phyloP scores from a whole-genome alignment of 2,888 invertebrate genomes.

The Apoda limacodes region DNA sequence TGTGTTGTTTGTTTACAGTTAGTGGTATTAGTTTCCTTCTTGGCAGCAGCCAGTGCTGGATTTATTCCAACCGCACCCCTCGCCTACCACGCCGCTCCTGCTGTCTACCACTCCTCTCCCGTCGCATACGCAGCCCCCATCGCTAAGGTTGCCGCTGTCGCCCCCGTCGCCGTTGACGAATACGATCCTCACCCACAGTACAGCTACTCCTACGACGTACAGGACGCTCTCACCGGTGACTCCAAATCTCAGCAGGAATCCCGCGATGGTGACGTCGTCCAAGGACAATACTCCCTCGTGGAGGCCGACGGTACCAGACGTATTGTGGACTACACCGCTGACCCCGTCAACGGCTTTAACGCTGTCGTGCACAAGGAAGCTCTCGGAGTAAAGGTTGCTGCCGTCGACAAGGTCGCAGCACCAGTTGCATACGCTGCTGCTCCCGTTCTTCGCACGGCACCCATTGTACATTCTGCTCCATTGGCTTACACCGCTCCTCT shows the following conservation, averaged over 20 bases:
- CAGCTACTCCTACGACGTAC: conserved; percentile 57
- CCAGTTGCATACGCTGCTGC: conserved; percentile 21
- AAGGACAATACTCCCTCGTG: conserved; percentile 48
- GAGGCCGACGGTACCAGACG: conserved; percentile 53
- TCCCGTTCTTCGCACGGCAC: conserved; percentile 20
- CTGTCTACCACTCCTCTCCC: conserved; percentile 23
- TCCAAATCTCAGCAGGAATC: conserved; percentile 47
- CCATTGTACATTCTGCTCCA: conserved; percentile 26
- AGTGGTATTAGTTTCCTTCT: conserved; percentile 21
- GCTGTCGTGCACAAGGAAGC: conserved; percentile 53
- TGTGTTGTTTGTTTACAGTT: conserved; percentile 20
- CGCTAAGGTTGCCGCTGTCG: conserved; percentile 27
- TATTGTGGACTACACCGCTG: conserved; percentile 52
- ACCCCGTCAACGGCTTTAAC: conserved; percentile 51
- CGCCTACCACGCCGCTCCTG: conserved; percentile 22
- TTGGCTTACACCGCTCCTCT: conserved; percentile 29
- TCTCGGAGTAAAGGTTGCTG: conserved; percentile 29
- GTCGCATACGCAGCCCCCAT: conserved; percentile 30
- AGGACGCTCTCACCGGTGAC: conserved; percentile 50
- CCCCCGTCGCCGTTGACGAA: conserved; percentile 30
- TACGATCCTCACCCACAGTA: conserved; percentile 54
- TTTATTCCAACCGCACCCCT: conserved; percentile 22
- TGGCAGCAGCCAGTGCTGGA: conserved; percentile 20
- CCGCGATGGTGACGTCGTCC: conserved; percentile 50
- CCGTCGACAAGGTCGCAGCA: conserved; percentile 31